Conservation (phyloP, 2,797 vertebrate genomes). For the Psittacula echo region DNA sequence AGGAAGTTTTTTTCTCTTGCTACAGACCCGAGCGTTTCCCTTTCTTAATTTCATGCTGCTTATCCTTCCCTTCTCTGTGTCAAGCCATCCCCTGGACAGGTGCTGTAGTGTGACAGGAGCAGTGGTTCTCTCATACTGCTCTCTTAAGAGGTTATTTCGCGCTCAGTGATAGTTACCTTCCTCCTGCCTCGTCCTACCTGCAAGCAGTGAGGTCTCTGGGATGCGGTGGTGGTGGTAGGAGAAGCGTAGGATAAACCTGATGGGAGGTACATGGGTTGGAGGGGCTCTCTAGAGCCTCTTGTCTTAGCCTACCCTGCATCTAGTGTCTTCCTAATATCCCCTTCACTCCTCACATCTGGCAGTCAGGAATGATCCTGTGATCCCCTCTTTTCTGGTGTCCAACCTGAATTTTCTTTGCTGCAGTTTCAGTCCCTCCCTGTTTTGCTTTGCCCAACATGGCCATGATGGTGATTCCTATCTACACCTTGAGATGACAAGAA, state of each 20-base stretch:
- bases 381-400: neutral
- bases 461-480: neutral
- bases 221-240: neutral
- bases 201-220: fast-evolving
- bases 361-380: neutral
- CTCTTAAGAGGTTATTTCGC: neutral
- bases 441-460: neutral
- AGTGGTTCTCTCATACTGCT: neutral
- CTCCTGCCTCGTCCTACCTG: neutral
- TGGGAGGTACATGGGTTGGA: neutral
- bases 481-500: neutral
- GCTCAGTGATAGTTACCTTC: neutral
- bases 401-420: neutral
- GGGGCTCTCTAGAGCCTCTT: neutral
- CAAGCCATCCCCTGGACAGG: neutral
- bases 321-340: neutral
- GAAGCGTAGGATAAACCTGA: neutral
- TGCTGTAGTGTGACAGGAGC: neutral
- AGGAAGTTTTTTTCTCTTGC: constrained; percentile 25
- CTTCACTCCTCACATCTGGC: neutral
- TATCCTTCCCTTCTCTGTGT: neutral
- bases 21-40: neutral
- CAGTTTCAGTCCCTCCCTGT: neutral
- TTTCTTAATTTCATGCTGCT: constrained; percentile 37
- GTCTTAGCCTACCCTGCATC: neutral